These are phyloP conservation scores for Pyrrhosoma nymphula DNA, from an alignment of 2,888 invertebrate species.

Conservation along the genomic window DNA sequence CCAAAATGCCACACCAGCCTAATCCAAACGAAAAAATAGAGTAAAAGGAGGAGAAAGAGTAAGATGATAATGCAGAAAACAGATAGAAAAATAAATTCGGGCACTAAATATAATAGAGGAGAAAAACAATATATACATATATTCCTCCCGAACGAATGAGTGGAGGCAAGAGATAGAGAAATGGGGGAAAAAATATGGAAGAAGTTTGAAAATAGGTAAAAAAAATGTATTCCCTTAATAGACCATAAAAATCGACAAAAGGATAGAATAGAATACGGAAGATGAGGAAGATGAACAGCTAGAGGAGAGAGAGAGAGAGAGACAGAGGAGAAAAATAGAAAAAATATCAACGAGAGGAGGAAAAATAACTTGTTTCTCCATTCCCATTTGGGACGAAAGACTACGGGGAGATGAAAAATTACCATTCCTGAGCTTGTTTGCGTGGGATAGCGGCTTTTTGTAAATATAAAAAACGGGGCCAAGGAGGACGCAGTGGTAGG, in stretches of 20 bases:
- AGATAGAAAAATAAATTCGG: too few relatives aligned
- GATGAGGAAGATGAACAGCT: neutral
- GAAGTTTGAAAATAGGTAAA: neutral
- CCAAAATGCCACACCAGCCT: too few relatives aligned
- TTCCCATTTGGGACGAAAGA: neutral
- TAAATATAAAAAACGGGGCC: neutral
- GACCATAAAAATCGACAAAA: too few relatives aligned
- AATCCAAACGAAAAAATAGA: too few relatives aligned
- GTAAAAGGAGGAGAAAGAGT: too few relatives aligned
- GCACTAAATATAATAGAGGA: too few relatives aligned
- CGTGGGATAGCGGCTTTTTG: neutral
- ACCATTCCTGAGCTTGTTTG: conserved; percentile 31
- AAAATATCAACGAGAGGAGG: neutral
- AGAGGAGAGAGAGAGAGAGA: neutral
- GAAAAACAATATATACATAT: too few relatives aligned
- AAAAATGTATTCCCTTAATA: neutral
- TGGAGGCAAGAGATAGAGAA: too few relatives aligned
- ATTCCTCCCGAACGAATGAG: too few relatives aligned
- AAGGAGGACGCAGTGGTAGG: neutral
- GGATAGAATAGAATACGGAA: too few relatives aligned
- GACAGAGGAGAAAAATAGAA: neutral
- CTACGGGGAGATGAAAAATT: neutral
- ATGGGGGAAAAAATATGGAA: neutral
- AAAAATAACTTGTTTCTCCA: neutral
- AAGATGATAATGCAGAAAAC: too few relatives aligned